Conservation (phyloP, 2,888 invertebrate genomes). For the Prosopocoilus inquinatus region DNA sequence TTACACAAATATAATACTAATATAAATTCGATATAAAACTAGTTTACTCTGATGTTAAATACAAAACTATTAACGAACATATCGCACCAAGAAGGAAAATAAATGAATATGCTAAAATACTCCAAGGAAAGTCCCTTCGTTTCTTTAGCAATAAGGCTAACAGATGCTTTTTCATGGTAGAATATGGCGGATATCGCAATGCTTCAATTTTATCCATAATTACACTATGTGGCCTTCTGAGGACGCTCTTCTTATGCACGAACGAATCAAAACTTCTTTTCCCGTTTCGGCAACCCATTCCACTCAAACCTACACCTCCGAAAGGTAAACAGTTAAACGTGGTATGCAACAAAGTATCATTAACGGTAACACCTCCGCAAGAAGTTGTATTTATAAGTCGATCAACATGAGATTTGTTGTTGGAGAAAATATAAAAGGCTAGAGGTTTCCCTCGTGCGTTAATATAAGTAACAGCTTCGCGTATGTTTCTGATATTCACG, state of each 20-base stretch:
- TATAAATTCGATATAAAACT: too few species aligned
- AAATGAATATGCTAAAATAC: constrained; percentile 18
- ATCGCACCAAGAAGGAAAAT: constrained; percentile 27
- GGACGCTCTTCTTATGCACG: constrained; percentile 83
- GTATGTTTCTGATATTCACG: constrained; percentile 76
- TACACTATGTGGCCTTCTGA: constrained; percentile 66
- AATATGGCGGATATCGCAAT: constrained; percentile 82
- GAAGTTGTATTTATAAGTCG: constrained; percentile 70
- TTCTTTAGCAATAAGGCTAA: constrained; percentile 8
- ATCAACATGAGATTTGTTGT: constrained; percentile 56
- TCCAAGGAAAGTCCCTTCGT: constrained; percentile 7
- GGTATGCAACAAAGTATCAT: constrained; percentile 84
- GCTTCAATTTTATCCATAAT: constrained; percentile 69
- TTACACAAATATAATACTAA: too few species aligned
- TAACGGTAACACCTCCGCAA: constrained; percentile 78
- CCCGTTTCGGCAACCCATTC: constrained; percentile 94
- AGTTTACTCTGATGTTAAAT: neutral
- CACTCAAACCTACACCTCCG: constrained; percentile 94
- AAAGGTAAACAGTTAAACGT: constrained; percentile 93
- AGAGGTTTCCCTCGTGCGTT: constrained; percentile 87
- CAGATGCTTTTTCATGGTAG: constrained; percentile 5
- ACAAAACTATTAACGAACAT: neutral
- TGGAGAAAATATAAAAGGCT: constrained; percentile 82
- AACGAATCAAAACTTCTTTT: constrained; percentile 89
- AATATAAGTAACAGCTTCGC: constrained; percentile 88